Percentiles rank a stretch among this genome's conserved stretches.
phyloP scores from a whole-genome alignment of 1,140 invertebrate genomes.

The Elysia chlorotica region DNA sequence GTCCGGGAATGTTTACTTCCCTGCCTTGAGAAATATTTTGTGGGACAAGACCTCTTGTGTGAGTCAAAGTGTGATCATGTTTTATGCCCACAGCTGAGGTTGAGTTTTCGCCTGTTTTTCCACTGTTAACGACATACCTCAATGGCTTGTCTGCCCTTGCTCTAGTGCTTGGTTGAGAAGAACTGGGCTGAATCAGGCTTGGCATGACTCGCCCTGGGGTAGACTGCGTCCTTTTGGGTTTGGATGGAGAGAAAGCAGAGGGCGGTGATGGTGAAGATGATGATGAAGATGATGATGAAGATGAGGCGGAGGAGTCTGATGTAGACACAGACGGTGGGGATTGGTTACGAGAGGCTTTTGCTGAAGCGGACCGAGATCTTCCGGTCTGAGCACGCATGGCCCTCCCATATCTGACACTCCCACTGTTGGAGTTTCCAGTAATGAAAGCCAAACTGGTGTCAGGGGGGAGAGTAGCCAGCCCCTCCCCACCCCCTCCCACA shows the following conservation, averaged over 20 bases:
- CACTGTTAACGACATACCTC: background rate
- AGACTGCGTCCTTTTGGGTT: background rate
- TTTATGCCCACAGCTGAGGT: background rate
- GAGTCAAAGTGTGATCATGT: background rate
- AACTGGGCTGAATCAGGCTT: too few relatives aligned
- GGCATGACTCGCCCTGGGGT: background rate
- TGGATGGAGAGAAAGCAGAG: background rate
- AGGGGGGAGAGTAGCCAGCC: background rate
- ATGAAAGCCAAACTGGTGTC: too few relatives aligned
- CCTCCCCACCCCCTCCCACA: constrained; percentile 17
- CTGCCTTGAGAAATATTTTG: too few relatives aligned
- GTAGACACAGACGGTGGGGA: too few relatives aligned
- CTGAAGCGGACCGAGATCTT: background rate
- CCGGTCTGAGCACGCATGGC: background rate
- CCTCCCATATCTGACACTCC: too few relatives aligned
- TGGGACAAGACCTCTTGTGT: too few relatives aligned
- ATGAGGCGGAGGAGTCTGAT: too few relatives aligned
- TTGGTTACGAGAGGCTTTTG: too few relatives aligned
- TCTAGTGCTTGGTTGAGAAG: background rate
- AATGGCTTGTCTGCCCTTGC: background rate
- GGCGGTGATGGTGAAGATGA: too few relatives aligned
- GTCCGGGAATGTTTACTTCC: too few relatives aligned
- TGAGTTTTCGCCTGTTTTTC: background rate
- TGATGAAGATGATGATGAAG: too few relatives aligned
- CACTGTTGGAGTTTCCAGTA: too few relatives aligned